These are phyloP conservation scores for Nemotelus nigrinus DNA, from an alignment of 2,888 invertebrate genomes.

Conservation along the genomic window DNA sequence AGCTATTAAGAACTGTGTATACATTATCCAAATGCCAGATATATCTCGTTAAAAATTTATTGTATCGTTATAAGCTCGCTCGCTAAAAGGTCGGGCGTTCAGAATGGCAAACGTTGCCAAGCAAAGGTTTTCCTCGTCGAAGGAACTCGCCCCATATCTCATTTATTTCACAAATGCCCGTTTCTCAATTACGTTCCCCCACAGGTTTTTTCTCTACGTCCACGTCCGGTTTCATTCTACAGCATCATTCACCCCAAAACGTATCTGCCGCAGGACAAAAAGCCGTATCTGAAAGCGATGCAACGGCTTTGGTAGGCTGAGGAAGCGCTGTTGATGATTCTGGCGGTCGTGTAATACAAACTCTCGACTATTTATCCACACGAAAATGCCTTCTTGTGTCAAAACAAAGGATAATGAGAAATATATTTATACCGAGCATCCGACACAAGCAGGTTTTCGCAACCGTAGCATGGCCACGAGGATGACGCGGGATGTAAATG, in stretches of 20 bases:
- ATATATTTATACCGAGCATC: constrained; percentile 38
- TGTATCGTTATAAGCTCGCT: background rate
- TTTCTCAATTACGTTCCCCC: constrained; percentile 43
- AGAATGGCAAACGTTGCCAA: constrained; percentile 3
- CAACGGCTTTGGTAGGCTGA: background rate
- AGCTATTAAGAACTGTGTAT: constrained; percentile 18
- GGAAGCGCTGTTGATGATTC: constrained; percentile 14
- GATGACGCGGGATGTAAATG: constrained; percentile 13
- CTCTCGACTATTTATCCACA: constrained; percentile 44
- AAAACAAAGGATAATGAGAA: constrained; percentile 44
- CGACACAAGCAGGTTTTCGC: constrained; percentile 20
- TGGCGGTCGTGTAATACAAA: constrained; percentile 41
- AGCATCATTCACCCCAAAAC: background rate
- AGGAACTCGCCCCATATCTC: background rate
- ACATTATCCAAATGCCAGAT: constrained; percentile 15
- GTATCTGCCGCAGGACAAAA: no score
- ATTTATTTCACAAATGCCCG: constrained; percentile 31
- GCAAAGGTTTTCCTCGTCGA: background rate
- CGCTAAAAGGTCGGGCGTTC: constrained; percentile 40
- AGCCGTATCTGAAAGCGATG: no score
- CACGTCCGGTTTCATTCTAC: background rate
- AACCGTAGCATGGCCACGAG: constrained; percentile 17
- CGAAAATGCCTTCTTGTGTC: constrained; percentile 43
- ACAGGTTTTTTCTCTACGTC: constrained; percentile 11
- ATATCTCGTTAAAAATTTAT: constrained; percentile 43